Evolutionary conservation across 2,888 invertebrate genomes (phyloP), one percentile per base, ranked within the genome.

Genomic region (Dorcus parallelipipedus): DNA sequence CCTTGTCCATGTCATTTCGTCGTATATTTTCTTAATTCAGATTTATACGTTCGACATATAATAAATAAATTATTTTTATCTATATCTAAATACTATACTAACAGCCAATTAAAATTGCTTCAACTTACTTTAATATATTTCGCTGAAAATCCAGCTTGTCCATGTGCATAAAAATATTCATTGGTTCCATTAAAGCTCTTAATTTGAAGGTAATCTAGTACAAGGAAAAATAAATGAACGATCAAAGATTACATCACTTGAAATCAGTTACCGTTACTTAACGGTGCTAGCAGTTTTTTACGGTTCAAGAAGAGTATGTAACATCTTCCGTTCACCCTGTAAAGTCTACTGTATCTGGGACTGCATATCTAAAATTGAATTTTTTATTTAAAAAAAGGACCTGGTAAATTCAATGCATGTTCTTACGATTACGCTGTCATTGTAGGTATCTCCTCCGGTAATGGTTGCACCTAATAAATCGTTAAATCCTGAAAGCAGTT

Each of bases 141-240:
- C 9, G 47, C 47, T 2, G 59, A 63, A 56, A 63, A 58, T 10
- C 63, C 63, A 6, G 56, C 54, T 49, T 60, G 52, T 7, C 60
- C 63, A 42, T 61, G 60, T 6, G 56, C 54, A 14, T 56, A 54
- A 9, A 48, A 54, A 23, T 56, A 61, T 49, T 59, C 59, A n/a
- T 52, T 49, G 9, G 52, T 49, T 17, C 23, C 40, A 17, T 59
- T 59, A 23, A 48, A 59, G 9, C 45, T 45, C 38, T 38, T 38
- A n/a, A 45, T 38, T 45, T 54, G 54, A 17, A 17, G 33, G n/a
- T 14, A 9, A 54, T 52, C 14, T 17, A 41, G 20, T 1, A 43
- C 41, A 42, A 42, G 1, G 2, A 10, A 4, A 38, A 9, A 20
- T 39, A 45, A 33, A 6, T 33, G 10, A 42, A 42, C 3, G n/a